A percentile compares a stretch with the other conserved stretches of the same genome.
phyloP scores from a whole-genome alignment of 2,797 vertebrate genomes.

The Tenualosa thibaudeaui region DNA sequence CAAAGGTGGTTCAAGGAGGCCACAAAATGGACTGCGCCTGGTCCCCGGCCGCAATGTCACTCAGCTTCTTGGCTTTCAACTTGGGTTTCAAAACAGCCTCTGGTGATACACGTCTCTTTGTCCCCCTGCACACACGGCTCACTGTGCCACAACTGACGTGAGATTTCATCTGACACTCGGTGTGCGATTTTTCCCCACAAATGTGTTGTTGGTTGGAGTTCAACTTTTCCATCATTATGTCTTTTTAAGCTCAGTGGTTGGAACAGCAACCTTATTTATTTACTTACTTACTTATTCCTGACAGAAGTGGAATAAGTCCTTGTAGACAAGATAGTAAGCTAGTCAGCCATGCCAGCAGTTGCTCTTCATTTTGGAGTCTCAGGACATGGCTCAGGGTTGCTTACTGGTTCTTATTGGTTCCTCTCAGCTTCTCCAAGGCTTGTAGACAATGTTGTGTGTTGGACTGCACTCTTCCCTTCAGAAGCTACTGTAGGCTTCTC shows the following conservation, averaged over 20 bases:
- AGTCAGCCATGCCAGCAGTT: no score
- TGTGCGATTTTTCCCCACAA: neutral
- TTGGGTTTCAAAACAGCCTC: slow-evolving; percentile 31
- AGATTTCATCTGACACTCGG: neutral
- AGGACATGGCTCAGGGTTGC: neutral
- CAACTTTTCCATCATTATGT: neutral
- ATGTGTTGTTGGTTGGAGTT: slow-evolving; percentile 11
- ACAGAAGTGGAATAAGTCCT: neutral
- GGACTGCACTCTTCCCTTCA: no score
- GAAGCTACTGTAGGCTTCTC: no score
- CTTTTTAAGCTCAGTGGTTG: neutral
- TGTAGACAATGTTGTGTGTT: no score
- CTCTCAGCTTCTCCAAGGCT: no score
- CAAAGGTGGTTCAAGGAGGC: slow-evolving; percentile 44
- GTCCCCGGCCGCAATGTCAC: slow-evolving; percentile 25
- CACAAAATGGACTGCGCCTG: slow-evolving; percentile 31
- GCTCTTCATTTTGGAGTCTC: neutral
- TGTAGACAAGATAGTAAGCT: neutral
- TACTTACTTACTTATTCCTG: neutral
- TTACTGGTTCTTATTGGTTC: no score
- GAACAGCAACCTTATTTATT: neutral
- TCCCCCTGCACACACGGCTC: neutral
- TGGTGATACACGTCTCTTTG: neutral
- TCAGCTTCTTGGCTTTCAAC: slow-evolving; percentile 19
- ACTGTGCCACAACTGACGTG: neutral